phyloP scores from a whole-genome alignment of 2,797 vertebrate genomes.

The Micrastur ruficollis region DNA sequence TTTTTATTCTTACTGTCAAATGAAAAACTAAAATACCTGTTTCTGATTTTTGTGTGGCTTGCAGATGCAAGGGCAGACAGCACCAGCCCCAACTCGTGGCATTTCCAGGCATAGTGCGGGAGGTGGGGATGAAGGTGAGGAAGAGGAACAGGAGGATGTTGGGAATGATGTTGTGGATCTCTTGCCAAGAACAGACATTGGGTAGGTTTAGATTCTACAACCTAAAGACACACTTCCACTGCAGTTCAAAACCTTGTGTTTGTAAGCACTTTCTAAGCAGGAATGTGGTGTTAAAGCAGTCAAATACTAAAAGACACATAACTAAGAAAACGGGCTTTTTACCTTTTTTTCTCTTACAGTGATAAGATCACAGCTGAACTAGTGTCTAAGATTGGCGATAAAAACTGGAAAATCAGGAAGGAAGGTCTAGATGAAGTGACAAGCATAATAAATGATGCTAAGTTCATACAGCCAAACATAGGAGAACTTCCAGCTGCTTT shows the following conservation, averaged over 20 bases:
- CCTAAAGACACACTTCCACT: neutral
- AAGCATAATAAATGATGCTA: slow-evolving; percentile 92
- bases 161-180: slow-evolving; percentile 89
- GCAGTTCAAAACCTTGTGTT: neutral
- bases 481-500: slow-evolving; percentile 90
- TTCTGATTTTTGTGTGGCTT: neutral
- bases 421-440: slow-evolving; percentile 93
- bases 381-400: slow-evolving; percentile 91
- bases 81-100: slow-evolving; percentile 83
- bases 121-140: slow-evolving; percentile 78
- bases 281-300: neutral
- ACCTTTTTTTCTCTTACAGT: slow-evolving; percentile 66
- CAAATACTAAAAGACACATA: neutral
- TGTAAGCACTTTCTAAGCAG: neutral
- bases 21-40: neutral
- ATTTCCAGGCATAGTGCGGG: slow-evolving; percentile 71
- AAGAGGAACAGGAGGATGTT: slow-evolving; percentile 76
- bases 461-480: slow-evolving; percentile 90
- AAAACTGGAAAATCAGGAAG: slow-evolving; percentile 98
- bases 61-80: slow-evolving; percentile 92
- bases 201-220: slow-evolving; percentile 71
- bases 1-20: neutral
- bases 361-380: slow-evolving; percentile 92
- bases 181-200: slow-evolving; percentile 89
- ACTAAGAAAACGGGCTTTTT: neutral